Base-by-base conservation (phyloP, 2,113 vertebrate genomes). In the Heterocephalus glaber region DNA sequence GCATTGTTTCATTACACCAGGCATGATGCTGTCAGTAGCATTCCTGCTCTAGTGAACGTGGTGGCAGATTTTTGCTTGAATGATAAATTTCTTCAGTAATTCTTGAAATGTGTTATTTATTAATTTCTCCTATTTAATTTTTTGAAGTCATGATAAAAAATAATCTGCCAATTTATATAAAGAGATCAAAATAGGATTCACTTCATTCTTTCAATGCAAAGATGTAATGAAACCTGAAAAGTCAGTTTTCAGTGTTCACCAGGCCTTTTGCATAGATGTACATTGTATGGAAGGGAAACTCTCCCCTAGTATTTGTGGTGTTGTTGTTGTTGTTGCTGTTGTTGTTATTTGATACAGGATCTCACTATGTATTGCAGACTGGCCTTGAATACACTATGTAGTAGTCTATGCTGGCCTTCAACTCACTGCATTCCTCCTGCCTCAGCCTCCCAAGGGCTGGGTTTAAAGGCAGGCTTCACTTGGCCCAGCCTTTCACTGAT, bases 11-110 rank as follows among this genome's bases (percentile, higher is more conserved):
- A n/a, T 60, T 81, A 9, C 4, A 28, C 6, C 7, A 74, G 28
- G 30, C 19, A 49, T 79, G 28, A 81, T 49, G 47, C 11, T 41
- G 5, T 56, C 38, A 80, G 2, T 65, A 66, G 81, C 17, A 66
- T 80, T 80, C 61, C 89, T 92, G 13, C 24, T 63, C 5, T 22
- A 54, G 54, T 70, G 66, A 81, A 70, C 26, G 38, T 94, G 76
- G 22, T 92, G 58, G 20, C 28, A 49, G 7, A 76, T 41, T 97
- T 95, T 28, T 84, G 10, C 38, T 70, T 87, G 77, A 87, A 54
- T 63, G 16, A 74, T 70, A 86, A 72, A 90, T 13, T 74, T 95
- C 58, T 90, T 95, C 20, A 52, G 33, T 65, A 86, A 41, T 72
- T 89, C 20, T 58, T 79, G 11, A 89, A 80, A 66, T 61, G 2